phyloP scores from a whole-genome alignment of 1,140 invertebrate genomes.

The Holotrichia oblita region DNA sequence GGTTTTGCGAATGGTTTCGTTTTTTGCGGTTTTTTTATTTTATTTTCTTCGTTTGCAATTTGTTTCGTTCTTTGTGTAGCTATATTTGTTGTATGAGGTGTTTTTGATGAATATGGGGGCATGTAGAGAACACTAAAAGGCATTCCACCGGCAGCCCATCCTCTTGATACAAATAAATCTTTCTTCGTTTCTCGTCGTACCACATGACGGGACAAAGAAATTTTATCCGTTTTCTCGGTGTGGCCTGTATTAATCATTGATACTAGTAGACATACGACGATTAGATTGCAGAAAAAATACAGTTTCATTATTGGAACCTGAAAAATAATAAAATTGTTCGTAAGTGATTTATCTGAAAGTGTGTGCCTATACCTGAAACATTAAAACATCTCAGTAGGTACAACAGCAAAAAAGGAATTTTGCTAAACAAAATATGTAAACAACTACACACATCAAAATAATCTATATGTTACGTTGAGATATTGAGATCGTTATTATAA shows the following conservation, averaged over 20 bases:
- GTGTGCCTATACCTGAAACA: no score
- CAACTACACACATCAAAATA: no score
- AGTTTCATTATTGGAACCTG: not conserved
- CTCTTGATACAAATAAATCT: slow-evolving; percentile 45
- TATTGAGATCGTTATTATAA: no score
- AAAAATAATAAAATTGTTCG: not conserved
- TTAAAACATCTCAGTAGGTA: no score
- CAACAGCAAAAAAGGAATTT: no score
- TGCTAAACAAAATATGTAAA: no score
- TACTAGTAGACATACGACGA: not conserved
- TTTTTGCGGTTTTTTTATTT: slow-evolving; percentile 38
- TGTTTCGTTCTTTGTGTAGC: not conserved
- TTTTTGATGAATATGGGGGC: slow-evolving; percentile 52
- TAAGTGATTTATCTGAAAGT: no score
- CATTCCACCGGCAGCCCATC: slow-evolving; percentile 63
- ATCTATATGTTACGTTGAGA: no score
- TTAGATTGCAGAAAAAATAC: not conserved
- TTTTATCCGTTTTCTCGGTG: no score
- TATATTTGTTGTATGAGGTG: slow-evolving; percentile 34
- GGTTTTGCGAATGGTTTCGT: not conserved
- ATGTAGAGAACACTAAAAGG: slow-evolving; percentile 65
- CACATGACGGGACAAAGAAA: not conserved
- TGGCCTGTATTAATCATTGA: not conserved
- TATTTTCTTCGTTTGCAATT: not conserved
- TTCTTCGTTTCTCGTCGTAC: slow-evolving; percentile 11